A percentile compares a stretch with the other conserved stretches of the same genome.
phyloP scores from a whole-genome alignment of 1,140 invertebrate species.

The Polypedilum vanderplanki region DNA sequence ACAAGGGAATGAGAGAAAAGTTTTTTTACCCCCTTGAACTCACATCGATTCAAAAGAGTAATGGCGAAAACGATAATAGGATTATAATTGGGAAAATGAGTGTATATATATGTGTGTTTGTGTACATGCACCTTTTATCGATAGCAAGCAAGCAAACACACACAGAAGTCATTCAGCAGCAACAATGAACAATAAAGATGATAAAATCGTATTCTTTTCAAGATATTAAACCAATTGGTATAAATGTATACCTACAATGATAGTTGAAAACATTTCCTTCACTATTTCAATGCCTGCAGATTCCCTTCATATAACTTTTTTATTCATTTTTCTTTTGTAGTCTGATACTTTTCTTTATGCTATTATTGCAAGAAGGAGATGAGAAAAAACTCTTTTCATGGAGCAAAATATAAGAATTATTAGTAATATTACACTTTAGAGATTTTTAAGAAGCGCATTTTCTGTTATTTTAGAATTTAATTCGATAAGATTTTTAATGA shows the following conservation, averaged over 20 bases:
- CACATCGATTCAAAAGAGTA: background rate
- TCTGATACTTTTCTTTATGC: background rate
- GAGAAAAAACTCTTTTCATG: too few relatives aligned
- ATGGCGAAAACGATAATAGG: conserved; percentile 5
- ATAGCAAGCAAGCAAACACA: background rate
- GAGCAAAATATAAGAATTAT: too few relatives aligned
- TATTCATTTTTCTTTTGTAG: background rate
- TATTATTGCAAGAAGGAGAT: background rate
- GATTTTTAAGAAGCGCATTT: too few relatives aligned
- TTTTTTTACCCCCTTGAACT: too few relatives aligned
- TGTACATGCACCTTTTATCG: background rate
- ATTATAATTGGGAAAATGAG: conserved; percentile 19
- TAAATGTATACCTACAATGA: background rate
- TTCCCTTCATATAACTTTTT: background rate
- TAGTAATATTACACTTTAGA: too few relatives aligned
- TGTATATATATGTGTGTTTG: background rate
- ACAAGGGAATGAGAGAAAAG: background rate
- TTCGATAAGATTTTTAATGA: too few relatives aligned
- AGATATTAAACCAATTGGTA: conserved; percentile 7
- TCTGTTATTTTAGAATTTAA: too few relatives aligned
- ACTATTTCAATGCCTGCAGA: background rate
- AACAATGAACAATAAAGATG: conserved; percentile 7
- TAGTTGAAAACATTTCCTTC: conserved; percentile 1
- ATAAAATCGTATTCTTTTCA: conserved; percentile 13
- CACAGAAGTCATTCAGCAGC: background rate